Evolutionary conservation across 2,888 invertebrate genomes (phyloP).

Genomic region (Drosophila pegasa): DNA sequence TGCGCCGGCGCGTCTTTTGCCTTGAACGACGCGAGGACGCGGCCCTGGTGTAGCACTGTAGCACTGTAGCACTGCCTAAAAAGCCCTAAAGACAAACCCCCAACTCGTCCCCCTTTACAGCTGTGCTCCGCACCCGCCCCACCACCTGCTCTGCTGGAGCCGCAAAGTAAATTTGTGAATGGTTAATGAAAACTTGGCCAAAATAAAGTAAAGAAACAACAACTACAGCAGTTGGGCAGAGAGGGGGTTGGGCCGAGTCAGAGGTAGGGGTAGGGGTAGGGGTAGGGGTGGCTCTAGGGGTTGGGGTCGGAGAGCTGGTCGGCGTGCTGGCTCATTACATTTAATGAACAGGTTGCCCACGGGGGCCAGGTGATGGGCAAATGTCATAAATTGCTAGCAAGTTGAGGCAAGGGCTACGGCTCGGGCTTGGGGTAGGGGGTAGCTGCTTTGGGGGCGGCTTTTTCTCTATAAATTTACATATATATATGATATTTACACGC

Average conservation of each 20-base stretch:
- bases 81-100: neutral
- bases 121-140: neutral
- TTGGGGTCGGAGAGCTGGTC: slow-evolving; percentile 21
- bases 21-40: slow-evolving; percentile 64
- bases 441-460: slow-evolving; percentile 19
- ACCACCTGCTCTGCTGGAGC: slow-evolving; percentile 2
- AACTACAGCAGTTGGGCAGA: slow-evolving; percentile 9
- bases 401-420: neutral
- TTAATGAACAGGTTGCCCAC: slow-evolving; percentile 67
- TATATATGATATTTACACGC: slow-evolving; percentile 80
- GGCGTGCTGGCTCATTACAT: slow-evolving; percentile 72
- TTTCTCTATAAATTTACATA: slow-evolving; percentile 70
- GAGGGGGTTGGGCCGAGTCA: slow-evolving; percentile 9
- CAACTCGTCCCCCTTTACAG: neutral
- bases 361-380: slow-evolving; percentile 63
- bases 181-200: slow-evolving; percentile 79
- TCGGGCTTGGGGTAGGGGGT: neutral
- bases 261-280: slow-evolving; percentile 3
- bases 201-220: slow-evolving; percentile 21
- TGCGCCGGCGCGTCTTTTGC: slow-evolving; percentile 29
- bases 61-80: slow-evolving; percentile 28
- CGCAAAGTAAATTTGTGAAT: slow-evolving; percentile 82
- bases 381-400: slow-evolving; percentile 70
- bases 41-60: slow-evolving; percentile 37
- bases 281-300: neutral